Base-by-base conservation (phyloP, 2,113 vertebrate species). In the Nothobranchius kuhntae region DNA sequence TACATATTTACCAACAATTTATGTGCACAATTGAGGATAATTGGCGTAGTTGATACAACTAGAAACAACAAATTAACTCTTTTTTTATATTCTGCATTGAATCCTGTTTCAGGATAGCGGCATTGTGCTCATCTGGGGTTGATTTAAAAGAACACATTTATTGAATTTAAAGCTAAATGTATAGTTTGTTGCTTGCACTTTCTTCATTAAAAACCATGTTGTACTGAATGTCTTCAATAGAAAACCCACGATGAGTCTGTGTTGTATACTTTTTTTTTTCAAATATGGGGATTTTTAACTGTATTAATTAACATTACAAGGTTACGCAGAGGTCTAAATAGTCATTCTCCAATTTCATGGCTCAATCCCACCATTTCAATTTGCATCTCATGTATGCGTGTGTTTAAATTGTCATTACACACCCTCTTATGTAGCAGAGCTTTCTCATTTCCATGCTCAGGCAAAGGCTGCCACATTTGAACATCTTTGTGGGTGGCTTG, bases 51-150 rank as follows among this genome's bases (percentile, higher is more conserved):
- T 78, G 48, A 82, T 79, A 84, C 91, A 89, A 89, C 89, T 81
- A 73, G 71, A 85, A 83, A 86, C 38, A 40, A 40, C 90, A 88
- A 92, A 91, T 93, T 92, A 90, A 90, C 87, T 91, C 91, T 88
- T 89, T 72, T 89, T 91, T 89, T 86, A 89, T 79, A 74, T 89
- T 87, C 86, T 89, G 90, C 71, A 40, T 0, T 9, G 4, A 40
- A 40, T 1, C 38, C 6, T 81, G 74, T 87, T 85, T 88, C 87
- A 87, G 91, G 83, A 89, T 91, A 90, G 92, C 87, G 91, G 90
- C 81, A 84, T 86, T 74, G 81, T 85, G 83, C 87, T 89, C 91
- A n/a, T 51, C 17, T 17, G 10, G 8, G 15, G n/a, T 21, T 17
- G 7, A 7, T 89, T 85, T 85, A 89, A 87, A 84, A 86, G 75